Base-by-base conservation (phyloP, 1,140 invertebrate genomes). In the Centruroides sculpturatus region DNA sequence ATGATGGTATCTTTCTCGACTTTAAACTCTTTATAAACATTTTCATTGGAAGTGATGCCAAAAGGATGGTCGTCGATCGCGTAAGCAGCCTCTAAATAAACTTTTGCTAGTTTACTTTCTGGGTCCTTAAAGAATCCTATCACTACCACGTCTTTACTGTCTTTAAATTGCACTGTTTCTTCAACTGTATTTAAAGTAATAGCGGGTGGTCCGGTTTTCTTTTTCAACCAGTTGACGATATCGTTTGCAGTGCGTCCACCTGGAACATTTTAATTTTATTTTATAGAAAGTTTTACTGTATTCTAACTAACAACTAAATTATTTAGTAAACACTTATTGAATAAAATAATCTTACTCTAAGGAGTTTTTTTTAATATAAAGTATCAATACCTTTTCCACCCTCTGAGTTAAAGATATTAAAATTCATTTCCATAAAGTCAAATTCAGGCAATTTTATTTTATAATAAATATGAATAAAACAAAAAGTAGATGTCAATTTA, bases 51-150 rank as follows among this genome's bases (percentile, higher is more conserved):
- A 54, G 86, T 84, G 69, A 98, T 84, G 71, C 80, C 95, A 74
- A 99, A 99, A 48, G 82, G 80, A 75, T 88, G 80, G 73, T 95
- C 92, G 72, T 99, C 94, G 68, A 89, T 77, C 10, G 76, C 72
- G 65, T 79, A 79, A 59, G 91, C 95, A 66, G 85, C 85, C 64
- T 83, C 78, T 59, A 90, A 74, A 79, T 89, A 99, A 55, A 81
- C 77, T 75, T 94, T 92, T 46, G 92, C 92, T 56, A 77, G 82
- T 35, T 82, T 83, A 55, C 83, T 83, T 49, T 83, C 79, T 55
- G 78, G 75, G 73, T 96, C 86, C 76, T 89, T 86, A 81, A 98
- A 98, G 82, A 94, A 98, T 74, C 93, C 96, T 73, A 99, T 77
- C 71, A 93, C 82, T 59, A 85, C 84, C 63, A 89, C 85, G 64